A percentile compares a stretch with the other conserved stretches of the same genome.
Evolutionary conservation across 2,797 vertebrate genomes (phyloP).

Genomic region (Trematomus bernacchii): DNA sequence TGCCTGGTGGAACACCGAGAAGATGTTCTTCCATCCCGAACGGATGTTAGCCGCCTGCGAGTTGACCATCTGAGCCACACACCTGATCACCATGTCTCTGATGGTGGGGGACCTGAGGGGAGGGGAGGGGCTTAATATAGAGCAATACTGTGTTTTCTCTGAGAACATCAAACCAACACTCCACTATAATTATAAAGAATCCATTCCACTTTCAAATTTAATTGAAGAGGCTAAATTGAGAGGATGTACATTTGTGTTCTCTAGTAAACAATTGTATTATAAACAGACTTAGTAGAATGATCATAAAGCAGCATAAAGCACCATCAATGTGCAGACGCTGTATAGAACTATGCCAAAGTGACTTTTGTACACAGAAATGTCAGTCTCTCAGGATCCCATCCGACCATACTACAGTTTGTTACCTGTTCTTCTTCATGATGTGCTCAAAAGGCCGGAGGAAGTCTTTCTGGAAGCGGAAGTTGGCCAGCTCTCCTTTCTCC

Average conservation of each 20-base stretch:
- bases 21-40: slow-evolving; percentile 98
- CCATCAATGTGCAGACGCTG: no score
- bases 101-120: slow-evolving; percentile 91
- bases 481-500: slow-evolving; percentile 96
- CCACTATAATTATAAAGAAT: no score
- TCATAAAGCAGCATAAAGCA: no score
- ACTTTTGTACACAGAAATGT: neutral
- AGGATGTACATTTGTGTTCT: no score
- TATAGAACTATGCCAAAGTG: neutral
- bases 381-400: neutral
- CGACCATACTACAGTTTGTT: neutral
- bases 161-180: no score
- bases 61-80: slow-evolving; percentile 97
- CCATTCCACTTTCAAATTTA: no score
- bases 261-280: no score
- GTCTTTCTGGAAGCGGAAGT: slow-evolving; percentile 98
- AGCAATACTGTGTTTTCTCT: neutral
- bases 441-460: slow-evolving; percentile 97
- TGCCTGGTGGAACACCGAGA: slow-evolving; percentile 96
- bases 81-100: slow-evolving; percentile 96
- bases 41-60: slow-evolving; percentile 96
- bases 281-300: no score
- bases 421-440: slow-evolving; percentile 99
- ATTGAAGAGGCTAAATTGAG: no score
- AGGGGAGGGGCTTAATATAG: neutral